A percentile compares a stretch with the other conserved stretches of the same genome.
These are phyloP conservation scores for Eretmocerus hayati DNA, from an alignment of 2,888 invertebrate genomes.

Conservation along the genomic window DNA sequence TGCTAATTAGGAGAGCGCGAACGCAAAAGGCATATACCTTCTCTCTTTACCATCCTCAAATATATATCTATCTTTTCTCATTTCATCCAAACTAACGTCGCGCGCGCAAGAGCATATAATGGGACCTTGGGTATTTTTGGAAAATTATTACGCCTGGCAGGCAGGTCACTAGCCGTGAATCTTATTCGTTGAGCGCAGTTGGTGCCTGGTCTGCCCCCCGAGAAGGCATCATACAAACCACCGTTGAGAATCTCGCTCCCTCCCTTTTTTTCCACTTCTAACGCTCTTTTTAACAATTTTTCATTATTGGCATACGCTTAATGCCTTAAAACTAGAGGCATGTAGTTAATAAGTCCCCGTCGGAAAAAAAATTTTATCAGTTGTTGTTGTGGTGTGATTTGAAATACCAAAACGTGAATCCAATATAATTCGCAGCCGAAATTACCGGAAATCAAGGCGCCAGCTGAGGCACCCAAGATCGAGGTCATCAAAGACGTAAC, in stretches of 20 bases:
- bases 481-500: constrained; percentile 79
- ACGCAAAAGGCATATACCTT: background rate
- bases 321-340: background rate
- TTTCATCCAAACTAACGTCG: background rate
- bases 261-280: background rate
- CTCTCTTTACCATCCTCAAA: too few relatives aligned
- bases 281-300: background rate
- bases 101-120: constrained; percentile 29
- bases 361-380: too few relatives aligned
- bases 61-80: too few relatives aligned
- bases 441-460: constrained; percentile 52
- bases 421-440: too few relatives aligned
- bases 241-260: too few relatives aligned
- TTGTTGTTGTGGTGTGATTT: too few relatives aligned
- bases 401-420: too few relatives aligned
- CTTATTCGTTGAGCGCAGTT: constrained; percentile 10
- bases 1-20: background rate
- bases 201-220: constrained; percentile 14
- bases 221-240: too few relatives aligned
- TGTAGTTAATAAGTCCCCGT: too few relatives aligned
- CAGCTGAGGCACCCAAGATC: constrained; percentile 70
- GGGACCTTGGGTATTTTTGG: constrained; percentile 44
- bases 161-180: constrained; percentile 26
- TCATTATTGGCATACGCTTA: background rate
- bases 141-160: constrained; percentile 35